Evolutionary conservation across 1,140 invertebrate species (phyloP).

Genomic region (Tetragnatha versicolor): DNA sequence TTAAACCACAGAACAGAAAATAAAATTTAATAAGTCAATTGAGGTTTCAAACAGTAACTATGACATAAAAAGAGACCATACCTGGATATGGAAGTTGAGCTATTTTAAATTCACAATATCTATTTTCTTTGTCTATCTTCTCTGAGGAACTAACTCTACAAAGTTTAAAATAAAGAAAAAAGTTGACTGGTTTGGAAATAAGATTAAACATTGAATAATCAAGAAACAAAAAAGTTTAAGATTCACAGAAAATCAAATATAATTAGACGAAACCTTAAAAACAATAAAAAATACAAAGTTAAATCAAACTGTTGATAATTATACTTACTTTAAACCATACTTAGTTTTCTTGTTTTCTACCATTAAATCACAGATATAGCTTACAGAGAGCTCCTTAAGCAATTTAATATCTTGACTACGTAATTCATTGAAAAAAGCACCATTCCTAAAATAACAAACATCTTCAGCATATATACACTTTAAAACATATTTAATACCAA

Average conservation of each 20-base stretch:
- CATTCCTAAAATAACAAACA: slow-evolving; percentile 22
- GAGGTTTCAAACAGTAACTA: background rate
- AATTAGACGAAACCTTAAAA: slow-evolving; percentile 12
- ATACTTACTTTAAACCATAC: slow-evolving; percentile 80
- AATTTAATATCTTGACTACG: slow-evolving; percentile 78
- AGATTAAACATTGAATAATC: background rate
- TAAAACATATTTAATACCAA: too few relatives aligned
- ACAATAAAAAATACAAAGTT: slow-evolving; percentile 38
- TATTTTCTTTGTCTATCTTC: slow-evolving; percentile 79
- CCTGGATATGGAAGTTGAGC: slow-evolving; percentile 80
- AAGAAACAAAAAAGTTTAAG: background rate
- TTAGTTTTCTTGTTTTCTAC: slow-evolving; percentile 89
- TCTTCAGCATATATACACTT: too few relatives aligned
- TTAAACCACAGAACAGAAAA: too few relatives aligned
- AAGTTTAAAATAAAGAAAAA: slow-evolving; percentile 46
- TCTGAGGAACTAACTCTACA: slow-evolving; percentile 84
- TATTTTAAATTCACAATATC: slow-evolving; percentile 79
- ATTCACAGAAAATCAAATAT: background rate
- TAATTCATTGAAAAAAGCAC: slow-evolving; percentile 61
- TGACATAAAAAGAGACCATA: slow-evolving; percentile 43
- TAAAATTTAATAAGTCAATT: background rate
- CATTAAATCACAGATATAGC: slow-evolving; percentile 85
- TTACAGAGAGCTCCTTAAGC: slow-evolving; percentile 76
- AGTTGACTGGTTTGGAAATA: background rate
- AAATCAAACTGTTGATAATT: background rate